Percentiles rank a stretch among this genome's conserved stretches.
Evolutionary conservation across 1,140 invertebrate species (phyloP).

Genomic region (Drosophila funebris): DNA sequence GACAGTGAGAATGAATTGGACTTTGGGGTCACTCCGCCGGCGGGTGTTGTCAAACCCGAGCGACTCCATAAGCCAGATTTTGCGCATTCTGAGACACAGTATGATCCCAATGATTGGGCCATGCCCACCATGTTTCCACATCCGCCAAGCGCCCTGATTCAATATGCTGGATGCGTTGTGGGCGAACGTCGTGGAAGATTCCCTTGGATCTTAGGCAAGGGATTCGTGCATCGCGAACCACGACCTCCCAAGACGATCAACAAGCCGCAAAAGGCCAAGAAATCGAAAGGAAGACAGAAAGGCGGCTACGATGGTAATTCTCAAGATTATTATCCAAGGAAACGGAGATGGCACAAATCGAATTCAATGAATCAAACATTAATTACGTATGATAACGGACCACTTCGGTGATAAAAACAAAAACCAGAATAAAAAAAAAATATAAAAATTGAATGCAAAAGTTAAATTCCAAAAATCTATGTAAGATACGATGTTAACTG

Average conservation of each 20-base stretch:
- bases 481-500: neutral
- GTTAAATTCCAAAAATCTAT: neutral
- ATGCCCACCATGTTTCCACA: slow-evolving; percentile 51
- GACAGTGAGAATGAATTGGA: slow-evolving; percentile 75
- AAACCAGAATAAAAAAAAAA: neutral
- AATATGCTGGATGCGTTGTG: slow-evolving; percentile 49
- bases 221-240: slow-evolving; percentile 37
- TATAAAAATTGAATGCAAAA: slow-evolving; percentile 14
- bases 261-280: slow-evolving; percentile 18
- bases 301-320: slow-evolving; percentile 2
- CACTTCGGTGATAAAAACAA: neutral
- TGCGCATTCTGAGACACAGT: slow-evolving; percentile 62
- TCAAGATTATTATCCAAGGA: neutral
- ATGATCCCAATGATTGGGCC: slow-evolving; percentile 68
- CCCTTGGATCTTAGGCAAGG: slow-evolving; percentile 57
- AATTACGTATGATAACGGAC: neutral
- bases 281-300: slow-evolving; percentile 4
- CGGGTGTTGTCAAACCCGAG: slow-evolving; percentile 69
- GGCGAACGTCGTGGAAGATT: slow-evolving; percentile 56
- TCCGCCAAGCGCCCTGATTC: slow-evolving; percentile 51
- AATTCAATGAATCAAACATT: neutral
- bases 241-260: slow-evolving; percentile 25
- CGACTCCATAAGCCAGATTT: slow-evolving; percentile 30
- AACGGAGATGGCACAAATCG: slow-evolving; percentile 20
- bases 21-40: slow-evolving; percentile 80